These are phyloP conservation scores for Eulacestoma nigropectus DNA, from an alignment of 2,113 vertebrate genomes.

Conservation along the genomic window DNA sequence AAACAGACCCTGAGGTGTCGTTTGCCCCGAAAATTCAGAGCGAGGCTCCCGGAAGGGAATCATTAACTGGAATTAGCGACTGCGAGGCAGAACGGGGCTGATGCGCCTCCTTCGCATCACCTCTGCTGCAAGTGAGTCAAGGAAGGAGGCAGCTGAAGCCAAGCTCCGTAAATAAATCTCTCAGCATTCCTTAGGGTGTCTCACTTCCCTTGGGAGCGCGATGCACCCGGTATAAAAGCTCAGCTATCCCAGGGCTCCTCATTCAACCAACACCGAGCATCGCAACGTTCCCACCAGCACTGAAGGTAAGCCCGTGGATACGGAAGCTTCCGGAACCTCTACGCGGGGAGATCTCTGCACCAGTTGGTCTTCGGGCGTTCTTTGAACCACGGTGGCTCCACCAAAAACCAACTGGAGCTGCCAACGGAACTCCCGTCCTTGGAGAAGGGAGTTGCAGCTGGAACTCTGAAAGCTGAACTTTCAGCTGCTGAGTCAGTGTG, in stretches of 20 bases:
- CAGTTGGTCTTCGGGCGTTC: neutral
- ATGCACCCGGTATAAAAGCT: neutral
- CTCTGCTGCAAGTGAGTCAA: conserved; percentile 22
- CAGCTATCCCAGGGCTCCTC: neutral
- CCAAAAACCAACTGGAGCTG: neutral
- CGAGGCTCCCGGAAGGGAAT: neutral
- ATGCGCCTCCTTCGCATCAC: neutral
- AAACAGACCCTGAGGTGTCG: accelerated
- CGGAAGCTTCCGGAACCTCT: neutral
- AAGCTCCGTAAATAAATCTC: neutral
- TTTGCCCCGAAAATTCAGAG: neutral
- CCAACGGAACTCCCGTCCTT: neutral
- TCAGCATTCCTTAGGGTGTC: conserved; percentile 41
- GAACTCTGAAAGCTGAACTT: neutral
- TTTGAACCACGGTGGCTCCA: accelerated
- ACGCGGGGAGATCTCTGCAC: accelerated
- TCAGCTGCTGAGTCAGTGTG: neutral
- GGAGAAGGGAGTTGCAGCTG: neutral
- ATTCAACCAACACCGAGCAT: neutral
- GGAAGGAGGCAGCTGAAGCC: neutral
- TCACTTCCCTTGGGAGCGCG: neutral
- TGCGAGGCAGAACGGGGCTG: accelerated
- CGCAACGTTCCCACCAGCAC: accelerated
- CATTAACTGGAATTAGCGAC: neutral
- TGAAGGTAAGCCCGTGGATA: neutral